Percentiles rank a stretch among this genome's conserved stretches.
phyloP scores from a whole-genome alignment of 2,797 vertebrate species.

The Somateria mollissima region DNA sequence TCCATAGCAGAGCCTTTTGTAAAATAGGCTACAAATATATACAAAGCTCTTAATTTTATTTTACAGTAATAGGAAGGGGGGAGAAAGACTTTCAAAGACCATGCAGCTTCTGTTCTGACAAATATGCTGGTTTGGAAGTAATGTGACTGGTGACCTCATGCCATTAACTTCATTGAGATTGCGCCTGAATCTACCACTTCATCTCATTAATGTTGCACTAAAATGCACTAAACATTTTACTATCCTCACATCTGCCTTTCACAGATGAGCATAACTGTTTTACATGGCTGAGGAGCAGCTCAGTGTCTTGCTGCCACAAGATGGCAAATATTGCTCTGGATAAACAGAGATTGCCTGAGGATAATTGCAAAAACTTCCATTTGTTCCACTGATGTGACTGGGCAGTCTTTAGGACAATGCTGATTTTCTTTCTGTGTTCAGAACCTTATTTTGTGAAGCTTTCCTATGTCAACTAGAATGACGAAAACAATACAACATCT shows the following conservation, averaged over 20 bases:
- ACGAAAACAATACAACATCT: not conserved
- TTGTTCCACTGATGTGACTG: not conserved
- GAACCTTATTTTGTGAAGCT: not conserved
- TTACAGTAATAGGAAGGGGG: not conserved
- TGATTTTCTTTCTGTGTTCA: not conserved
- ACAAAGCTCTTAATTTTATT: not conserved
- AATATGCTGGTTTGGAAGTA: constrained; percentile 3
- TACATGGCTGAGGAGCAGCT: not conserved
- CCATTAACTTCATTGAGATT: not conserved
- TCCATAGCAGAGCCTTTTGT: not conserved
- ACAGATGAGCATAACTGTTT: constrained; percentile 34
- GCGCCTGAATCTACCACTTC: not conserved
- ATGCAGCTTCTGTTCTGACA: not conserved
- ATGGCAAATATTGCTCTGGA: not conserved
- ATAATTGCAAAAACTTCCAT: not conserved
- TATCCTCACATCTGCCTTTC: constrained; percentile 40
- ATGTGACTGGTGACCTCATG: not conserved
- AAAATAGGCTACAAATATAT: not conserved
- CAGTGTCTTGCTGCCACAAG: not conserved
- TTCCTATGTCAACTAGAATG: not conserved
- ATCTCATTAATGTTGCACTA: not conserved
- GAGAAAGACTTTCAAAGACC: not conserved
- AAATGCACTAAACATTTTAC: constrained; percentile 21
- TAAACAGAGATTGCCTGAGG: not conserved
- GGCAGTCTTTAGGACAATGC: not conserved